A percentile compares a stretch with the other conserved stretches of the same genome.
phyloP scores from a whole-genome alignment of 2,113 vertebrate genomes.

The Dromaius novaehollandiae region DNA sequence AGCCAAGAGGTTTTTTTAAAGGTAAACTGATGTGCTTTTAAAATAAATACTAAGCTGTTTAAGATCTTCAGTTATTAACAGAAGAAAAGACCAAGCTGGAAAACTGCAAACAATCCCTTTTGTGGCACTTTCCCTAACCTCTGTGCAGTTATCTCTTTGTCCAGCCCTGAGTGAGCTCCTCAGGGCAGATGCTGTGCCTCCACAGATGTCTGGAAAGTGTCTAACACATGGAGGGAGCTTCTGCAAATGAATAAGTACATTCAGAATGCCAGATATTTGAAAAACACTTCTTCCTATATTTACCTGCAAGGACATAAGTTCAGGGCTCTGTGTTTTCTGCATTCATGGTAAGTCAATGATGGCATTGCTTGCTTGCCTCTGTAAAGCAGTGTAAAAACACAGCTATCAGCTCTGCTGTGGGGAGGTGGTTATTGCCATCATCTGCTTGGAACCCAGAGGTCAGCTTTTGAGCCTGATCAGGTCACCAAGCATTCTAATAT shows the following conservation, averaged over 20 bases:
- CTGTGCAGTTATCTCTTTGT: neutral
- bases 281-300: neutral
- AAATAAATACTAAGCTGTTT: constrained; percentile 44
- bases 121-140: neutral
- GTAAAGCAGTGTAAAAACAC: neutral
- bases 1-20: neutral
- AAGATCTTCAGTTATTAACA: constrained; percentile 59
- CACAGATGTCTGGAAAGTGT: neutral
- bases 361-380: neutral
- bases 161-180: neutral
- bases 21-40: constrained; percentile 52
- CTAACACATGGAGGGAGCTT: neutral
- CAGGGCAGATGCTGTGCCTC: neutral
- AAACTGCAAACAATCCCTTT: constrained; percentile 12
- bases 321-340: neutral
- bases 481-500: neutral
- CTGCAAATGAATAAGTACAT: neutral
- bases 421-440: neutral
- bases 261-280: neutral
- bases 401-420: neutral
- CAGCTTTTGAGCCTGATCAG: neutral
- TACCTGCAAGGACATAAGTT: neutral
- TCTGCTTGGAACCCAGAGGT: neutral
- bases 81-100: neutral
- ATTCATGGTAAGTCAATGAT: neutral